Percentiles rank a stretch among this genome's conserved stretches.
Conservation (phyloP, 2,797 vertebrate species). For the Sebastes elongatus region DNA sequence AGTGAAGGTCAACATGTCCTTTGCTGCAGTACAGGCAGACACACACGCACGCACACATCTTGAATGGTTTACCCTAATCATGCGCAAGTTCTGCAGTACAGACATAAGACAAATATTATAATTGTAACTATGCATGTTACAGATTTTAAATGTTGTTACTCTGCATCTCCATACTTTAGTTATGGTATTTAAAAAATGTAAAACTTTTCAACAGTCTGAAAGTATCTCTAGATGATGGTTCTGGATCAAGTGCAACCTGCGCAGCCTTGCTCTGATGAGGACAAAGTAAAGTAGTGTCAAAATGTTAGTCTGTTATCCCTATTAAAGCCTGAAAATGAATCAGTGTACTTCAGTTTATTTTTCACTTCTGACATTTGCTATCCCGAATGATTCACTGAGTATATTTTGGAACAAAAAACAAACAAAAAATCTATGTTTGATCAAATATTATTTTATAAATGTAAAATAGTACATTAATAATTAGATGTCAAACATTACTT, state of each 20-base stretch:
- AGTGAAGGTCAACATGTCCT: slow-evolving; percentile 60
- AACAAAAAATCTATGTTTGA: not conserved
- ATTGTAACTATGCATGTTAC: not conserved
- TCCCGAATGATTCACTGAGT: not conserved
- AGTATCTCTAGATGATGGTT: not conserved
- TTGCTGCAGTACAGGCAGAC: not conserved
- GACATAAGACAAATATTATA: not conserved
- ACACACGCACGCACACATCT: not conserved
- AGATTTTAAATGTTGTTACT: not conserved
- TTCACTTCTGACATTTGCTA: not conserved
- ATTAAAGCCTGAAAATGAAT: not conserved
- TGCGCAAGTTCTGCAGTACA: not conserved
- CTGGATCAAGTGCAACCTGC: not conserved
- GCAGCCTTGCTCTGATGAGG: not conserved
- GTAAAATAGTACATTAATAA: not conserved
- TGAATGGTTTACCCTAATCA: not conserved
- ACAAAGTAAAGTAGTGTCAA: not conserved
- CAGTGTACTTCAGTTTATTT: not conserved
- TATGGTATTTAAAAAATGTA: not conserved
- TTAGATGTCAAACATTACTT: not conserved
- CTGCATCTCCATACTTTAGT: not conserved
- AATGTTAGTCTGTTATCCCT: not conserved
- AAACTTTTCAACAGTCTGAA: not conserved
- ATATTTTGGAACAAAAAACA: not conserved
- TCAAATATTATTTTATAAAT: not conserved